These are phyloP conservation scores for Oryctes rhinoceros DNA, from an alignment of 1,140 invertebrate genomes.

Conservation along the genomic window DNA sequence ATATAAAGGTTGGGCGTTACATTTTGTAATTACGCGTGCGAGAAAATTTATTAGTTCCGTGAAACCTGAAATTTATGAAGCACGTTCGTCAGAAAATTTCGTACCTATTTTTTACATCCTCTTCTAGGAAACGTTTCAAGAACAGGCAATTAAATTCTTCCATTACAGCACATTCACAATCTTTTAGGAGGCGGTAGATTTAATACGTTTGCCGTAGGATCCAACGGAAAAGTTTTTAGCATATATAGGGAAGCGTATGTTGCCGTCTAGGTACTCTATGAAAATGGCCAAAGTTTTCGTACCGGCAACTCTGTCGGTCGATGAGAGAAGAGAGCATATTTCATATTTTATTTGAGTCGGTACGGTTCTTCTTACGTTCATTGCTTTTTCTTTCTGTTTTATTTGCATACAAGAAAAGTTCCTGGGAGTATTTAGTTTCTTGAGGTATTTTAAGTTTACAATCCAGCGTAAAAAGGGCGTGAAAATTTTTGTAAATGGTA, in stretches of 20 bases:
- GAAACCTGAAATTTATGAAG: neutral
- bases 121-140: neutral
- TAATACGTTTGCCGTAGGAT: neutral
- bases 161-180: neutral
- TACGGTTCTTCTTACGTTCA: neutral
- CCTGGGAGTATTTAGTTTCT: too few relatives aligned
- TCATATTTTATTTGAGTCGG: conserved; percentile 20
- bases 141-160: conserved; percentile 2
- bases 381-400: neutral
- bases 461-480: too few relatives aligned
- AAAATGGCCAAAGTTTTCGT: conserved; percentile 30
- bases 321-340: conserved; percentile 16
- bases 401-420: conserved; percentile 2
- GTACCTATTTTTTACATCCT: neutral
- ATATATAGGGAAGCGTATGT: conserved; percentile 21
- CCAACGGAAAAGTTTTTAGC: conserved; percentile 15
- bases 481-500: too few relatives aligned
- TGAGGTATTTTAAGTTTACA: too few relatives aligned
- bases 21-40: too few relatives aligned
- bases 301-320: neutral
- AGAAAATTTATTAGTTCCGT: neutral
- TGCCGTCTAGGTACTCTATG: neutral
- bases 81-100: neutral
- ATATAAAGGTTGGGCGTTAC: too few relatives aligned
- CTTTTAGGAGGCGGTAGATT: neutral